Conservation (phyloP, 2,113 vertebrate species). For the Trichomycterus rosablanca region DNA sequence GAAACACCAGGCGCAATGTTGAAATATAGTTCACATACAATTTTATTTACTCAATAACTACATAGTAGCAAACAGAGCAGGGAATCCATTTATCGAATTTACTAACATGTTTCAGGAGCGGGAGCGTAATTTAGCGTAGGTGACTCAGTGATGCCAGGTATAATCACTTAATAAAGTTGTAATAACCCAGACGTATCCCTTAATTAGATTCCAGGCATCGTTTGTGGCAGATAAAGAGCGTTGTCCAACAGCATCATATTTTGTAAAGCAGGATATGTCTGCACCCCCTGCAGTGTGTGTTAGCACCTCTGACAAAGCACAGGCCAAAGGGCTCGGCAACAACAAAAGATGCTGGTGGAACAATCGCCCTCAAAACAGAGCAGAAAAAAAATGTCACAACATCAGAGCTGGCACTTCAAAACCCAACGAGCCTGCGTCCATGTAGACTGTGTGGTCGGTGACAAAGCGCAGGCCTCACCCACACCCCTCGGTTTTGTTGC, state of each 20-base stretch:
- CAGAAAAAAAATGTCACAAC: conserved; percentile 87
- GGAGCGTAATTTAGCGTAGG: too few relatives aligned
- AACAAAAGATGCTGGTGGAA: conserved; percentile 60
- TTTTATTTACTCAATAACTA: too few relatives aligned
- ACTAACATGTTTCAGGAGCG: too few relatives aligned
- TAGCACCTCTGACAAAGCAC: conserved; percentile 75
- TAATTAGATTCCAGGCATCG: too few relatives aligned
- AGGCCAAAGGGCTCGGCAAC: conserved; percentile 78
- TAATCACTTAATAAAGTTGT: too few relatives aligned
- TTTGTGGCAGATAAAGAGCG: not conserved
- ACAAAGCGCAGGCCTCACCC: conserved; percentile 78
- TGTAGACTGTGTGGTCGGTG: conserved; percentile 71
- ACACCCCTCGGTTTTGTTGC: conserved; percentile 25
- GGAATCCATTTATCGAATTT: too few relatives aligned
- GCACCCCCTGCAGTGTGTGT: conserved; percentile 57
- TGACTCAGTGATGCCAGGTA: too few relatives aligned
- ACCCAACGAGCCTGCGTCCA: conserved; percentile 77
- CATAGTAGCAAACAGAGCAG: too few relatives aligned
- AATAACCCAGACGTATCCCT: too few relatives aligned
- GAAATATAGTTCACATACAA: too few relatives aligned
- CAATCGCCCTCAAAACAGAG: not conserved
- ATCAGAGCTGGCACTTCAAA: conserved; percentile 80
- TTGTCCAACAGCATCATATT: not conserved
- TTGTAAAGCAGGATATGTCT: conserved; percentile 22
- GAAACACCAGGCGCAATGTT: too few relatives aligned